Conservation (phyloP, 1,140 invertebrate genomes). For the Musca domestica region DNA sequence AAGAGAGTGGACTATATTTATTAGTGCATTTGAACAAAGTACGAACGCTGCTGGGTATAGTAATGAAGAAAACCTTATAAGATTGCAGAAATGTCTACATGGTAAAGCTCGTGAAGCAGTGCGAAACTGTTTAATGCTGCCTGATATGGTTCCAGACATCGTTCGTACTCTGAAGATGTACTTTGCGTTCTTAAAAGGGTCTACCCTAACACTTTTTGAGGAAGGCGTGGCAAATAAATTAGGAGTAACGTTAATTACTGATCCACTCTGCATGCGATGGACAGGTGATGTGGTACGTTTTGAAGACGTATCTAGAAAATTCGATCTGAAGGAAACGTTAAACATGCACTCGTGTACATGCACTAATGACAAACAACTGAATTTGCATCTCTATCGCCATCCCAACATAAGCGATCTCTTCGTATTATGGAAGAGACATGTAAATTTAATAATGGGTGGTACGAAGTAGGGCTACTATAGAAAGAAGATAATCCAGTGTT, state of each 20-base stretch:
- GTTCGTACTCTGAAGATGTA: conserved; percentile 6
- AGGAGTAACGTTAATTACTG: too few relatives aligned
- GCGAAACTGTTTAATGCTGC: neutral
- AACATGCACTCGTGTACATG: too few relatives aligned
- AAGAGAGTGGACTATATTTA: conserved; percentile 12
- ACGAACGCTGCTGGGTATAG: conserved; percentile 10
- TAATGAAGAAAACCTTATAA: conserved; percentile 17
- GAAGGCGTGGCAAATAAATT: neutral
- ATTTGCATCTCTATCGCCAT: too few relatives aligned
- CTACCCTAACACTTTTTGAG: neutral
- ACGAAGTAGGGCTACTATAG: too few relatives aligned
- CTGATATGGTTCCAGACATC: neutral
- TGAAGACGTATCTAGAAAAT: too few relatives aligned
- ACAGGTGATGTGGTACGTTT: neutral
- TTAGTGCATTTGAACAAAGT: conserved; percentile 13
- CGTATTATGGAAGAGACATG: too few relatives aligned
- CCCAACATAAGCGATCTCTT: too few relatives aligned
- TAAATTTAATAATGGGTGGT: too few relatives aligned
- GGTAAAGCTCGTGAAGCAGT: conserved; percentile 6
- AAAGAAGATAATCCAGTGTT: too few relatives aligned
- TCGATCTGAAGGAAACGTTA: too few relatives aligned
- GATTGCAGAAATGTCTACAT: conserved; percentile 12
- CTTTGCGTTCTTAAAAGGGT: neutral
- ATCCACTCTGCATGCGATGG: neutral
- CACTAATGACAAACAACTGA: too few relatives aligned